A percentile compares a stretch with the other conserved stretches of the same genome.
These are phyloP conservation scores for Thaleichthys pacificus DNA, from an alignment of 2,797 vertebrate species.

Conservation along the genomic window DNA sequence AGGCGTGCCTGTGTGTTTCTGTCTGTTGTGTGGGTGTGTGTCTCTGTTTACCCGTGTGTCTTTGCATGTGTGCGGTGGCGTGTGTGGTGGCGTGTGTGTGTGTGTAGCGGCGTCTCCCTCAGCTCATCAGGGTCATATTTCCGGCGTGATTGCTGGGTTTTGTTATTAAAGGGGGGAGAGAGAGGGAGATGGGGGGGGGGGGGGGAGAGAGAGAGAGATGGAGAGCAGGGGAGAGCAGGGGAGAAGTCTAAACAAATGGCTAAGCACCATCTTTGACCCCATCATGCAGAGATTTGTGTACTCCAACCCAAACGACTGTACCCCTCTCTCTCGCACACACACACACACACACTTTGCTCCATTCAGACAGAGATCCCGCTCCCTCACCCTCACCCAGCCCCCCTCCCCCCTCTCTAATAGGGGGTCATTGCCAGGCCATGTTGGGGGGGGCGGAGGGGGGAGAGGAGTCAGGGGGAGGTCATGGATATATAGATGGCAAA, in stretches of 20 bases:
- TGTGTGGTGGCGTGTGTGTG: no score
- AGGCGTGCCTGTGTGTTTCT: no score
- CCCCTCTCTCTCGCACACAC: conserved; percentile 36
- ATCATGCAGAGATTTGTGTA: conserved; percentile 69
- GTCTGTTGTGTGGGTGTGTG: no score
- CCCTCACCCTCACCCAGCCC: conserved; percentile 41
- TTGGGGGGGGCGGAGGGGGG: conserved; percentile 63
- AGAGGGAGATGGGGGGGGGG: not conserved
- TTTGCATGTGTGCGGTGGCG: no score
- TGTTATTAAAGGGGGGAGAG: conserved; percentile 51
- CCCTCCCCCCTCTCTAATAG: conserved; percentile 61
- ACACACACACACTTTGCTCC: conserved; percentile 28
- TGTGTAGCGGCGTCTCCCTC: conserved; percentile 21
- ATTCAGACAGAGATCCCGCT: conserved; percentile 63
- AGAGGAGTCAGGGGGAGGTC: conserved; percentile 77
- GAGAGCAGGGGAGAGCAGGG: not conserved
- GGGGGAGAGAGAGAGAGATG: conserved; percentile 1
- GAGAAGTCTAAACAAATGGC: conserved; percentile 69
- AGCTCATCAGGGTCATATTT: conserved; percentile 53
- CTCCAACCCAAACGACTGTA: conserved; percentile 62
- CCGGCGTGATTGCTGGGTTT: conserved; percentile 53
- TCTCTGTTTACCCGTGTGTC: no score
- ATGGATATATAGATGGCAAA: conserved; percentile 76
- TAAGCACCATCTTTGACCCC: conserved; percentile 68
- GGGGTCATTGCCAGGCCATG: conserved; percentile 79